Evolutionary conservation across 2,113 vertebrate species (phyloP).

Genomic region (Leucopsar rothschildi): DNA sequence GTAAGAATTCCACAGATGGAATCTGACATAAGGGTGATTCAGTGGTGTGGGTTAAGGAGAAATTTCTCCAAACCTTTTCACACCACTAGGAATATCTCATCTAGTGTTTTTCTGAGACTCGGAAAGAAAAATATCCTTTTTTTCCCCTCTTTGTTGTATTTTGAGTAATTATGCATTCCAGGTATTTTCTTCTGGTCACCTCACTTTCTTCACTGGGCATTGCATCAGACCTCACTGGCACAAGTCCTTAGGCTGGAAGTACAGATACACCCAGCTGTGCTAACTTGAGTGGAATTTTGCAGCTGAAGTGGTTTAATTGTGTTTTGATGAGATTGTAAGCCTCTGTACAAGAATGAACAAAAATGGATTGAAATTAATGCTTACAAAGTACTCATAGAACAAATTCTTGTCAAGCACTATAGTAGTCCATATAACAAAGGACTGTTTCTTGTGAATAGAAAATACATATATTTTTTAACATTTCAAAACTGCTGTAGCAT

Average conservation of each 20-base stretch:
- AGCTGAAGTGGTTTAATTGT: not conserved
- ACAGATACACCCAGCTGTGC: not conserved
- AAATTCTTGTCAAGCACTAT: not conserved
- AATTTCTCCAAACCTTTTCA: not conserved
- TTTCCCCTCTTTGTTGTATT: not conserved
- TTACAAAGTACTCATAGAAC: not conserved
- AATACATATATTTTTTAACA: not conserved
- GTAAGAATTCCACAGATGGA: not conserved
- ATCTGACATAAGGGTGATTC: not conserved
- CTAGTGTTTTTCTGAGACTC: not conserved
- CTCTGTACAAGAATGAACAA: not conserved
- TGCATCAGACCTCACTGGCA: not conserved
- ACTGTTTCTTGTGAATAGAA: not conserved
- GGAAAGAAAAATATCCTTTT: not conserved
- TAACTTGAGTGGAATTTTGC: not conserved
- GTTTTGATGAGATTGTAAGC: not conserved
- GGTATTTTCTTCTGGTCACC: not conserved
- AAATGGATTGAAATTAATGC: not conserved
- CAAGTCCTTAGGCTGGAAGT: not conserved
- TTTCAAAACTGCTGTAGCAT: not conserved
- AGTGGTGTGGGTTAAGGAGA: not conserved
- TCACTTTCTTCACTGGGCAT: not conserved
- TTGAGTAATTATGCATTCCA: not conserved
- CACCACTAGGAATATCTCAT: not conserved
- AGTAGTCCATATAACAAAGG: not conserved